phyloP scores from a whole-genome alignment of 2,113 vertebrate genomes.

The Psophia crepitans region DNA sequence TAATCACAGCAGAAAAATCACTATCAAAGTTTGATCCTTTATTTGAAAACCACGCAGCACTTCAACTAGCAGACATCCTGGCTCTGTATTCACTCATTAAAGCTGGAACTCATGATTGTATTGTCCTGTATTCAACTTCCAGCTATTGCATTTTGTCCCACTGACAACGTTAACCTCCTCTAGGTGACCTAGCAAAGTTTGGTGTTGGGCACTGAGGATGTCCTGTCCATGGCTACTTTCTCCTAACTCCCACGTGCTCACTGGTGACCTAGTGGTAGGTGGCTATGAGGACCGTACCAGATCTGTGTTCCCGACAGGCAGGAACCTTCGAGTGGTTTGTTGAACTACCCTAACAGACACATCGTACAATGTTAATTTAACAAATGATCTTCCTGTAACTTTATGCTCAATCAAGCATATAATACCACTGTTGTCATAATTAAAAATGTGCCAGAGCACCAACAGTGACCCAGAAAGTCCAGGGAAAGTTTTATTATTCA shows the following conservation, averaged over 20 bases:
- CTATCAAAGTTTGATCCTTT: not conserved
- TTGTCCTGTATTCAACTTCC: not conserved
- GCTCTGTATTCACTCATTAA: not conserved
- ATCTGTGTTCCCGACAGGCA: not conserved
- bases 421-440: not conserved
- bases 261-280: not conserved
- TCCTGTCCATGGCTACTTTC: not conserved
- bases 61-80: not conserved
- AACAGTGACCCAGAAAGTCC: not conserved
- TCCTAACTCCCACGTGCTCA: fast-evolving
- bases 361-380: not conserved
- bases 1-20: not conserved
- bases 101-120: not conserved
- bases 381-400: not conserved
- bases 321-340: not conserved
- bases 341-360: not conserved
- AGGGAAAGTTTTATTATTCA: not conserved
- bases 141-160: not conserved
- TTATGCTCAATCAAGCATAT: not conserved
- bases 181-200: not conserved
- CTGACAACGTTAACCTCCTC: not conserved
- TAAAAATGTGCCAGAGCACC: not conserved
- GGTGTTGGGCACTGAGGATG: not conserved
- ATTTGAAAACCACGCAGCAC: not conserved
- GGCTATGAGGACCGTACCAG: not conserved